A percentile compares a stretch with the other conserved stretches of the same genome.
Conservation (phyloP, 2,888 invertebrate genomes). For the Chaetogeoica ovagalla region DNA sequence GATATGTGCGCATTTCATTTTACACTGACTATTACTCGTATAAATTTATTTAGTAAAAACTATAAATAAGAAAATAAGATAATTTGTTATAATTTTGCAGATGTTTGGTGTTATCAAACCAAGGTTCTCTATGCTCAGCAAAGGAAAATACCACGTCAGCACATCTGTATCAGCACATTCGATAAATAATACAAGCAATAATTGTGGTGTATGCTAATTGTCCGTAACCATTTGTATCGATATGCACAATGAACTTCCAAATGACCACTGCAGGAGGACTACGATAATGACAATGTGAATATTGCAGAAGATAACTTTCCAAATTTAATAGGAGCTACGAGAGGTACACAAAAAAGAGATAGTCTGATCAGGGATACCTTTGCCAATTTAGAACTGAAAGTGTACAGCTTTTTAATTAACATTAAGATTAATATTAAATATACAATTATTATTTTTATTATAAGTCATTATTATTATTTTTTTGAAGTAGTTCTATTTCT, state of each 20-base stretch:
- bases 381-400: constrained; percentile 4
- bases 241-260: neutral
- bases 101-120: neutral
- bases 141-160: too few species aligned
- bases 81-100: neutral
- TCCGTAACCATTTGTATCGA: constrained; percentile 48
- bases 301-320: neutral
- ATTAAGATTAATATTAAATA: neutral
- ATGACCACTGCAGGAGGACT: neutral
- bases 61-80: neutral
- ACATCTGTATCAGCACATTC: too few species aligned
- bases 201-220: constrained; percentile 54
- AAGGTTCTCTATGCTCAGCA: neutral
- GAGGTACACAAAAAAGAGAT: constrained; percentile 1
- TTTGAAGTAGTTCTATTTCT: too few species aligned
- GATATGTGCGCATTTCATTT: too few species aligned
- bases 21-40: too few species aligned
- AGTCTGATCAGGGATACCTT: constrained; percentile 1
- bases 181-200: neutral
- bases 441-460: too few species aligned
- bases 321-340: neutral
- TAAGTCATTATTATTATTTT: too few species aligned
- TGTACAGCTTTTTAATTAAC: neutral
- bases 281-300: neutral
- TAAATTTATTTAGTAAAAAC: neutral